phyloP scores from a whole-genome alignment of 64 coral and sea anemone species.

The Montipora efflorescens region DNA sequence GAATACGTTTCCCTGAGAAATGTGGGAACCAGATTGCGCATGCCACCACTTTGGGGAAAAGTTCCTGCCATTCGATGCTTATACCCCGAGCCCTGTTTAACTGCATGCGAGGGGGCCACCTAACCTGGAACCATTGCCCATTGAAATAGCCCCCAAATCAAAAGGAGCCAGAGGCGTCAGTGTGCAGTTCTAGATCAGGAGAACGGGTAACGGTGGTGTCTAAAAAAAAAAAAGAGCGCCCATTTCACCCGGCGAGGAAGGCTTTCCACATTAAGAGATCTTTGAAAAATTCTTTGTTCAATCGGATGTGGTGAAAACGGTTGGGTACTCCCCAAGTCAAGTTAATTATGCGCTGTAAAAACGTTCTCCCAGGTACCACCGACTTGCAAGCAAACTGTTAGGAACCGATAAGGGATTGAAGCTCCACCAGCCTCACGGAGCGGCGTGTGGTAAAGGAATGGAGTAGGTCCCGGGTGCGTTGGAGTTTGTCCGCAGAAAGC shows the following conservation, averaged over 20 bases:
- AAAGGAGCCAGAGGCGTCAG: neutral
- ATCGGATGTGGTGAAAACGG: neutral
- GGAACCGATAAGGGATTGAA: too few species aligned
- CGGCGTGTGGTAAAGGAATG: too few species aligned
- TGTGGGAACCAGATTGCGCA: neutral
- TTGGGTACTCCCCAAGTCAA: neutral
- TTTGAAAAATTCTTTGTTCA: too few species aligned
- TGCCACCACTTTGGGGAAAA: neutral
- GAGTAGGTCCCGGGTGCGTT: too few species aligned
- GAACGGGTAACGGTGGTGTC: neutral
- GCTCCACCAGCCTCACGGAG: too few species aligned
- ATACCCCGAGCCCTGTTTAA: neutral
- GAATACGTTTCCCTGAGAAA: neutral
- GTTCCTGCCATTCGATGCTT: constrained; percentile 42
- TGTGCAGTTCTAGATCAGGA: neutral
- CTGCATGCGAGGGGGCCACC: neutral
- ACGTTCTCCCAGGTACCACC: neutral
- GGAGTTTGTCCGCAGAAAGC: neutral
- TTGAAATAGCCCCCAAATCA: neutral
- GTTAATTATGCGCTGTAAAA: neutral
- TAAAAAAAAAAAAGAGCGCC: neutral
- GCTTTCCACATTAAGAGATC: too few species aligned
- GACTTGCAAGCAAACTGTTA: too few species aligned
- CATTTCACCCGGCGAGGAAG: neutral
- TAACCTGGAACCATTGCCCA: neutral